phyloP scores from a whole-genome alignment of 2,888 invertebrate genomes.

The Hyalella azteca region DNA sequence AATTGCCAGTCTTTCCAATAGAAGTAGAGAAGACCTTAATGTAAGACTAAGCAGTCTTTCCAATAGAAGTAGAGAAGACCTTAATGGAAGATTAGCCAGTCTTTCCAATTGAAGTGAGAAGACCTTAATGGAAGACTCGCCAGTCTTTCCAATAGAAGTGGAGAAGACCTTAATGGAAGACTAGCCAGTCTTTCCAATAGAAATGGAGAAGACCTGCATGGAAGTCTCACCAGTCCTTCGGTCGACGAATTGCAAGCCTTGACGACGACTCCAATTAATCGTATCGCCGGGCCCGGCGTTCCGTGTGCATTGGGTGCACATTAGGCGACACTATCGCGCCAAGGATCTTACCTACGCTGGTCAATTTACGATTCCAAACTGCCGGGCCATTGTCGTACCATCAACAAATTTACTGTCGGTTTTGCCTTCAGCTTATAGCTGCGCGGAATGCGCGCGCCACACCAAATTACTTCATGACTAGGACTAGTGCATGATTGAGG shows the following conservation, averaged over 20 bases:
- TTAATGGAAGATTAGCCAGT: too few relatives aligned
- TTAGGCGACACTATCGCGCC: conserved; percentile 30
- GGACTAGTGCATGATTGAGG: neutral
- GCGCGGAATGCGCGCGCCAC: conserved; percentile 1
- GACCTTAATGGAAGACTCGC: too few relatives aligned
- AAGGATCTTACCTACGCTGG: conserved; percentile 27
- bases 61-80: too few relatives aligned
- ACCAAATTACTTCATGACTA: neutral
- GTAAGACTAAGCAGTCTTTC: too few relatives aligned
- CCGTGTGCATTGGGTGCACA: conserved; percentile 29
- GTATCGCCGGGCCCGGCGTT: neutral
- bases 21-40: too few relatives aligned
- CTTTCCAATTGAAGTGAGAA: too few relatives aligned
- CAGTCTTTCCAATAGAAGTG: too few relatives aligned
- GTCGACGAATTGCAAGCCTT: conserved; percentile 22
- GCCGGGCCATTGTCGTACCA: conserved; percentile 24
- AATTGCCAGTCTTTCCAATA: too few relatives aligned
- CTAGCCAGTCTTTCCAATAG: too few relatives aligned
- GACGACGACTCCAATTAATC: conserved; percentile 21
- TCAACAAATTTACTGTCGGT: conserved; percentile 21
- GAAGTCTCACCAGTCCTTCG: neutral
- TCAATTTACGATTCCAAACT: conserved; percentile 16
- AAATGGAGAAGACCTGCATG: too few relatives aligned
- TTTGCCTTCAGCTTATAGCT: conserved; percentile 20
- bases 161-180: too few relatives aligned